phyloP scores from a whole-genome alignment of 2,888 invertebrate genomes.

The Dasypolia templi region DNA sequence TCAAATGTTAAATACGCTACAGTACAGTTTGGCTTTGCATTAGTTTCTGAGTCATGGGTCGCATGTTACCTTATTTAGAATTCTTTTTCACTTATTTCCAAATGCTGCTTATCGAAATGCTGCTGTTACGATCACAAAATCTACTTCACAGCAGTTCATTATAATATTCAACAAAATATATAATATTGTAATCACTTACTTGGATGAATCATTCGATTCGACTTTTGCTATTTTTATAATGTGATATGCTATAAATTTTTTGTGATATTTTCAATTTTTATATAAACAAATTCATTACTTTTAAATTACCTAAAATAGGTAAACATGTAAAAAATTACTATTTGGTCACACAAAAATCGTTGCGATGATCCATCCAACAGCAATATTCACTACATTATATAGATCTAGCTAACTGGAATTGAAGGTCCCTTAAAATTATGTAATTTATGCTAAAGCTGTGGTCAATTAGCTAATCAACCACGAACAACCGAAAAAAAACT shows the following conservation, averaged over 20 bases:
- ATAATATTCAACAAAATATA: slow-evolving; percentile 88
- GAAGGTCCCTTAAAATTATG: slow-evolving; percentile 90
- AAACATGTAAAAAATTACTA: slow-evolving; percentile 88
- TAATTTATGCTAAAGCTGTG: slow-evolving; percentile 87
- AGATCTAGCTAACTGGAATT: slow-evolving; percentile 90
- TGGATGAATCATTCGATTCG: slow-evolving; percentile 82
- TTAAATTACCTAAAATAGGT: slow-evolving; percentile 85
- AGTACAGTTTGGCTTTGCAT: slow-evolving; percentile 87
- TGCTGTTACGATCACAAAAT: slow-evolving; percentile 85
- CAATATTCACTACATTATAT: slow-evolving; percentile 88
- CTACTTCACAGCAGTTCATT: slow-evolving; percentile 86
- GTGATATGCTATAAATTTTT: slow-evolving; percentile 89
- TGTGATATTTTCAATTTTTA: slow-evolving; percentile 85
- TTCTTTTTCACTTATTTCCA: slow-evolving; percentile 90
- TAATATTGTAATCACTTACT: slow-evolving; percentile 84
- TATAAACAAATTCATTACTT: slow-evolving; percentile 83
- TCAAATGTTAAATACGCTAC: slow-evolving; percentile 84
- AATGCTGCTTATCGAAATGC: slow-evolving; percentile 88
- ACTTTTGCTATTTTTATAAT: slow-evolving; percentile 79
- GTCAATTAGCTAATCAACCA: slow-evolving; percentile 79
- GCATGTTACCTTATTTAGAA: slow-evolving; percentile 79
- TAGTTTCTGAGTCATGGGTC: slow-evolving; percentile 81
- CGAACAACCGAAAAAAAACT: slow-evolving; percentile 59
- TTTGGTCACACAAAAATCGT: slow-evolving; percentile 88
- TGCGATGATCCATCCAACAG: slow-evolving; percentile 85